Percentiles rank a stretch among this genome's conserved stretches.
These are phyloP conservation scores for Channallabes apus DNA, from an alignment of 2,797 vertebrate genomes.

Conservation along the genomic window DNA sequence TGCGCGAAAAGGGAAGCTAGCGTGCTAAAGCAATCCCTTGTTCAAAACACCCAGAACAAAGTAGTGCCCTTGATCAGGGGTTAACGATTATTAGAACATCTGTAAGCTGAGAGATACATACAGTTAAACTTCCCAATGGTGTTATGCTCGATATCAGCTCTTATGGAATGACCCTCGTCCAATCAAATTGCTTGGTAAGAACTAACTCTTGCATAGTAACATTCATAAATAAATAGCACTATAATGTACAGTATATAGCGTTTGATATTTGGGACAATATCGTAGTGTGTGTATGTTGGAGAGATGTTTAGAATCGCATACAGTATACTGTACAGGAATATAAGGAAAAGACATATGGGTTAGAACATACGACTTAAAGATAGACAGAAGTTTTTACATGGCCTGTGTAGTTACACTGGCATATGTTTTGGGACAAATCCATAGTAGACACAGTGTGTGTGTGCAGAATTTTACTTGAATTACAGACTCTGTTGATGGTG, in stretches of 20 bases:
- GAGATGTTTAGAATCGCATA: neutral
- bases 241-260: neutral
- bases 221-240: neutral
- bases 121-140: too few species aligned
- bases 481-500: neutral
- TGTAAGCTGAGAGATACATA: too few species aligned
- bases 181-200: too few species aligned
- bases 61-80: too few species aligned
- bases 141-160: too few species aligned
- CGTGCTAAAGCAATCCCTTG: too few species aligned
- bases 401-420: neutral
- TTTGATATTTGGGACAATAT: neutral
- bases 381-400: neutral
- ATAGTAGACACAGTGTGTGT: neutral
- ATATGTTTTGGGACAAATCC: neutral
- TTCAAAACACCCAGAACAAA: too few species aligned
- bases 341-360: neutral
- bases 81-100: too few species aligned
- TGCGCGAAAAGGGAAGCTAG: too few species aligned
- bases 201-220: too few species aligned
- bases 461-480: neutral
- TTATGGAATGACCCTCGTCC: too few species aligned
- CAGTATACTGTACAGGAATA: too few species aligned
- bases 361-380: neutral
- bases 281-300: neutral